Conservation (phyloP, 2,797 vertebrate genomes). For the Phoxinus dragarum region DNA sequence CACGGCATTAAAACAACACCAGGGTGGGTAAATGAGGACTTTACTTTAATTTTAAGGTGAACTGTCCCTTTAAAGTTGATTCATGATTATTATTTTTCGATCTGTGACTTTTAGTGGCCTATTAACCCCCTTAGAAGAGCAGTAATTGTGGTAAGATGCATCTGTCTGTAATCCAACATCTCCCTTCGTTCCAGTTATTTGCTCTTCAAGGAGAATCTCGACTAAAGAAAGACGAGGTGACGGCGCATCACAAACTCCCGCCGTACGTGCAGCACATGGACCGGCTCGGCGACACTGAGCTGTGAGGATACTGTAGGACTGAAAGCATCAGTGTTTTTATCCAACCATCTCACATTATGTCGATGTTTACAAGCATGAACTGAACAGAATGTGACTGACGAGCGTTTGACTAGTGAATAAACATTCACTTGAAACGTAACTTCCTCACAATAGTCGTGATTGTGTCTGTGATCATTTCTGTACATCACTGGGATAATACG, state of each 20-base stretch:
- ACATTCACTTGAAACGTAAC: constrained; percentile 74
- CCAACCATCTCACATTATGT: neutral
- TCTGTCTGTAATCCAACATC: neutral
- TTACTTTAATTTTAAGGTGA: neutral
- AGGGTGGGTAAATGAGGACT: neutral
- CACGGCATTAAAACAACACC: neutral
- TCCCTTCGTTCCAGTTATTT: constrained; percentile 82
- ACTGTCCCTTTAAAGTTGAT: neutral
- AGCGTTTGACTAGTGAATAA: constrained; percentile 65
- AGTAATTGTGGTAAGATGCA: neutral
- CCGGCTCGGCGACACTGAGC: constrained; percentile 94
- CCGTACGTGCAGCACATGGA: constrained; percentile 95
- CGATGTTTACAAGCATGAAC: neutral
- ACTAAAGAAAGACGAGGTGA: constrained; percentile 80
- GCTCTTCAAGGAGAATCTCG: constrained; percentile 87
- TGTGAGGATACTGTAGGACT: constrained; percentile 81
- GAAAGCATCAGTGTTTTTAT: constrained; percentile 5
- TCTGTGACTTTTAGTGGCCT: neutral
- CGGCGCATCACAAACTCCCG: constrained; percentile 90
- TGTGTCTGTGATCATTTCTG: constrained; percentile 1
- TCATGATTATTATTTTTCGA: neutral
- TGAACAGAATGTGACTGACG: constrained; percentile 47
- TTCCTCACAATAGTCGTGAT: constrained; percentile 61
- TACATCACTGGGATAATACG: neutral
- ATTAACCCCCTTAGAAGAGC: neutral